A percentile compares a stretch with the other conserved stretches of the same genome.
Conservation (phyloP, 2,113 vertebrate species). For the Leucoraja erinaceus region DNA sequence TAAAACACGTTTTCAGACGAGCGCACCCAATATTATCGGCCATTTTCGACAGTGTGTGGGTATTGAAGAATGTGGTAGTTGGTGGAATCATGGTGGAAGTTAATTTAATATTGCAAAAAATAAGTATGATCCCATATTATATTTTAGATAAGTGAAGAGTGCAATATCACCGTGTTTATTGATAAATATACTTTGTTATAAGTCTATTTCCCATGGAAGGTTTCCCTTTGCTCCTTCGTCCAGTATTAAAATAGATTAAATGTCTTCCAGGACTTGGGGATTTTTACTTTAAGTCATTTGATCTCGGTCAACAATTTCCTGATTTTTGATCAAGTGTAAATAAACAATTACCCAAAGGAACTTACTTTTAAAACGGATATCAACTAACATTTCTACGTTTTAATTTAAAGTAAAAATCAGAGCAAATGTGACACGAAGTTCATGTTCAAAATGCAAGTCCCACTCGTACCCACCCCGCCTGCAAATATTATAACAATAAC, state of each 20-base stretch:
- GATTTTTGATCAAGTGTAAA: neutral
- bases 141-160: too few species aligned
- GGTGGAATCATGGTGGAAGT: neutral
- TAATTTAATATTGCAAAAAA: neutral
- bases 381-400: neutral
- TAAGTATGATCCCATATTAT: neutral
- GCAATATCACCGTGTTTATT: neutral
- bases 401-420: neutral
- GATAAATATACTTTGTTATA: neutral
- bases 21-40: neutral
- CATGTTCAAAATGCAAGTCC: neutral
- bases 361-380: neutral
- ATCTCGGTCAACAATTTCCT: neutral
- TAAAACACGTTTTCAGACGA: neutral
- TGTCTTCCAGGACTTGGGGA: neutral
- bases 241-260: neutral
- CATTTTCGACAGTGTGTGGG: neutral
- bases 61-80: neutral
- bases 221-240: neutral
- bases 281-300: conserved; percentile 2
- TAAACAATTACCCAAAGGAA: neutral
- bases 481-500: neutral
- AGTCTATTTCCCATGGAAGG: neutral
- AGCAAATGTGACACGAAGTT: neutral
- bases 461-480: too few species aligned